A percentile compares a stretch with the other conserved stretches of the same genome.
phyloP scores from a whole-genome alignment of 2,797 vertebrate species.

The Lithobates pipiens region DNA sequence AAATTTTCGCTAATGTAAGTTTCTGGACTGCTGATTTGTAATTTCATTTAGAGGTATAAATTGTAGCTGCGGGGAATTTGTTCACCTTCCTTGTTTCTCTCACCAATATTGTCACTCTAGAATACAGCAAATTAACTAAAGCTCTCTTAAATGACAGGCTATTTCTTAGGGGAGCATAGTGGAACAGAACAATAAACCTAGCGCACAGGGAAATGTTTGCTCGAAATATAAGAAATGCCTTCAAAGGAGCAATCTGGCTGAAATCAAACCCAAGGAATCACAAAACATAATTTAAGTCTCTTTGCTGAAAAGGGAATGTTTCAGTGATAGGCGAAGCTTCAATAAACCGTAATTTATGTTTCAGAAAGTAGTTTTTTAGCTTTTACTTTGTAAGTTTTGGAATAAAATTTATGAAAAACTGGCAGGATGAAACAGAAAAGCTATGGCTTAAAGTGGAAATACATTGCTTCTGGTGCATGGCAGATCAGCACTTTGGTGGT shows the following conservation, averaged over 20 bases:
- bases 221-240: slow-evolving; percentile 43
- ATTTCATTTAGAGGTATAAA: slow-evolving; percentile 61
- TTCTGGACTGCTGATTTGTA: slow-evolving; percentile 58
- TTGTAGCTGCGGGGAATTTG: slow-evolving; percentile 56
- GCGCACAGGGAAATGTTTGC: slow-evolving; percentile 46
- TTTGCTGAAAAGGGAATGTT: slow-evolving; percentile 36
- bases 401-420: neutral
- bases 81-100: slow-evolving; percentile 56
- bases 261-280: slow-evolving; percentile 31
- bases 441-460: neutral
- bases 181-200: slow-evolving; percentile 58
- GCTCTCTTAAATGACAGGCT: slow-evolving; percentile 60
- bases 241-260: slow-evolving; percentile 28
- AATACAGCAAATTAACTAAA: slow-evolving; percentile 58
- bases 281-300: slow-evolving; percentile 36
- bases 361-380: slow-evolving; percentile 10
- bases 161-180: slow-evolving; percentile 57
- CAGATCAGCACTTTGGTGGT: neutral
- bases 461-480: neutral
- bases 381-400: neutral
- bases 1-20: slow-evolving; percentile 59
- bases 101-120: slow-evolving; percentile 57
- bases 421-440: too few species aligned
- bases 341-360: slow-evolving; percentile 5
- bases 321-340: slow-evolving; percentile 17